Conservation (phyloP, 1,140 invertebrate species). For the Bacillus rossius region DNA sequence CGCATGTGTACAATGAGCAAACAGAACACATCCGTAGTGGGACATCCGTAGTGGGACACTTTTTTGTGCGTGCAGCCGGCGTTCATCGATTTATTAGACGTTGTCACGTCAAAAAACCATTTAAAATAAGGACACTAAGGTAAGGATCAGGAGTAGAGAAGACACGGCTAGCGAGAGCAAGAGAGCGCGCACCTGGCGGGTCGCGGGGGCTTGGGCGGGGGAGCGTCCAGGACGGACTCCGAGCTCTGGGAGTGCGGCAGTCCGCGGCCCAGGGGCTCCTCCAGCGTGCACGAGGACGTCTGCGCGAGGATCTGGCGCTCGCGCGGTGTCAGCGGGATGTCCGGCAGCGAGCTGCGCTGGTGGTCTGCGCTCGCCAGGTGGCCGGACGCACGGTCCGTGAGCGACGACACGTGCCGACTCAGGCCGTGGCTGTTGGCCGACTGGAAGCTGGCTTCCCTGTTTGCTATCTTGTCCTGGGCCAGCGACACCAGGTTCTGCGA, state of each 20-base stretch:
- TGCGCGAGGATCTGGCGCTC: slow-evolving; percentile 63
- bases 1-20: too few species aligned
- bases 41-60: too few species aligned
- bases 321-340: slow-evolving; percentile 75
- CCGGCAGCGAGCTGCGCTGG: slow-evolving; percentile 63
- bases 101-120: too few species aligned
- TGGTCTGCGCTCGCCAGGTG: slow-evolving; percentile 2
- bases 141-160: too few species aligned
- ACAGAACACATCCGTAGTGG: too few species aligned
- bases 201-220: slow-evolving; percentile 84
- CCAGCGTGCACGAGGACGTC: slow-evolving; percentile 37
- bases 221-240: slow-evolving; percentile 59
- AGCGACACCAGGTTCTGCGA: slow-evolving; percentile 15
- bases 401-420: neutral
- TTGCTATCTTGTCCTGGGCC: slow-evolving; percentile 17
- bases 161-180: slow-evolving; percentile 5
- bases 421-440: neutral
- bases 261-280: slow-evolving; percentile 40
- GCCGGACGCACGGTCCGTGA: slow-evolving; percentile 6
- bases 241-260: slow-evolving; percentile 67
- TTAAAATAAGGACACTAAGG: too few species aligned
- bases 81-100: too few species aligned
- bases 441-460: slow-evolving; percentile 33
- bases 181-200: slow-evolving; percentile 61
- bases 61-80: too few species aligned